A percentile compares a stretch with the other conserved stretches of the same genome.
phyloP scores from a whole-genome alignment of 2,888 invertebrate species.

The Drosophila anceps region DNA sequence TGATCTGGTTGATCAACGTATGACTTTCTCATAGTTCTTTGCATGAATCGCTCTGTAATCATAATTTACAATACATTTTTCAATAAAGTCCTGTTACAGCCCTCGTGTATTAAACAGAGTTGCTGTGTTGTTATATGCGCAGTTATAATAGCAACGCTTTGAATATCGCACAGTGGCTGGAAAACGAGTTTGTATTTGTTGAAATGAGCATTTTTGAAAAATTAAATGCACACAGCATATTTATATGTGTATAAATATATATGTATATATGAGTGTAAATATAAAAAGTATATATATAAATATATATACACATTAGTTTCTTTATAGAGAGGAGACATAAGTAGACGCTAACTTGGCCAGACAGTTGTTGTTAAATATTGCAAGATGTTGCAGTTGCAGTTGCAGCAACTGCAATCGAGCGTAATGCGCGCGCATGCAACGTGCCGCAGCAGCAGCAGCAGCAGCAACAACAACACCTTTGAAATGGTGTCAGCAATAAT shows the following conservation, averaged over 20 bases:
- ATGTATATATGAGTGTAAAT: conserved; percentile 15
- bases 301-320: background rate
- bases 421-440: conserved; percentile 75
- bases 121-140: conserved; percentile 57
- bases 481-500: conserved; percentile 73
- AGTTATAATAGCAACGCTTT: conserved; percentile 63
- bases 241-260: conserved; percentile 20
- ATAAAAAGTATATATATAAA: conserved; percentile 2
- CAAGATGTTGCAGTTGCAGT: conserved; percentile 64
- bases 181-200: conserved; percentile 73
- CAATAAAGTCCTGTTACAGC: conserved; percentile 18
- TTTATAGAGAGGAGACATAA: conserved; percentile 32
- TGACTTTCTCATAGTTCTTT: background rate
- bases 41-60: no score
- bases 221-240: conserved; percentile 45
- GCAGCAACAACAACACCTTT: conserved; percentile 53
- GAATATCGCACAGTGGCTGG: conserved; percentile 52
- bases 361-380: conserved; percentile 61
- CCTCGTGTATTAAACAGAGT: conserved; percentile 48
- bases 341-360: conserved; percentile 47
- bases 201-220: conserved; percentile 62
- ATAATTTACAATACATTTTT: background rate
- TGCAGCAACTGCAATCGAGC: conserved; percentile 74
- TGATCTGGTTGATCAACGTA: background rate
- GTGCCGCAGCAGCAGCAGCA: conserved; percentile 46